Base-by-base conservation (phyloP, 2,888 invertebrate species). In the Dilophus febrilis region DNA sequence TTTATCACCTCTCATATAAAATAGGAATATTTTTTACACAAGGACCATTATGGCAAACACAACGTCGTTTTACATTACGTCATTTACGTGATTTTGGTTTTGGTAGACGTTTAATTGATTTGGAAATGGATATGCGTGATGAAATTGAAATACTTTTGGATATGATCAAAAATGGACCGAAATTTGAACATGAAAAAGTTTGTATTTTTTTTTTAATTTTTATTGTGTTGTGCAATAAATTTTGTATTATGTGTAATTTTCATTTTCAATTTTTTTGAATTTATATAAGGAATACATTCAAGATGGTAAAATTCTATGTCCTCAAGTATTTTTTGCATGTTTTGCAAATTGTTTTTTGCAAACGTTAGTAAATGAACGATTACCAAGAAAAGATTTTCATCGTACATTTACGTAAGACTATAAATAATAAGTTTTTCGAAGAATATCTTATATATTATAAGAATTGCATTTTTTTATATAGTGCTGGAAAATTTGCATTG, bases 51-150 rank as follows among this genome's bases (percentile, higher is more conserved):
- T 79, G 79, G 78, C 70, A 71, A 42, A 67, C 71, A 3, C 78
- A 79, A 48, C 62, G 77, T 27, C 64, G 79, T 46, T 79, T 77
- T 46, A 66, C 76, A 0, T 59, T 79, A 3, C 65, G 78, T 1
- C 67, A 73, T 47, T 57, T 78, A 51, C 61, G 79, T 1, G 78
- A 79, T 51, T 77, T 64, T 50, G 79, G 79, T 3, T 78, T 80
- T 45, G 79, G 79, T 0, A 64, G 75, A 35, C 67, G 78, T 3
- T 69, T 68, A 29, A 57, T 58, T 1, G 58, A 58, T 8, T 54
- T 75, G 29, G 79, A 79, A 49, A 43, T 51, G 7, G 50, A 63
- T 4, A 58, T 65, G 2, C 53, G 56, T 32, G 65, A 66, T 35
- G 68, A 72, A 55, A 50, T 69, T 1, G 46, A 50, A 2, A 53